phyloP scores from a whole-genome alignment of 2,113 vertebrate species.

The Brachyhypopomus occidentalis region DNA sequence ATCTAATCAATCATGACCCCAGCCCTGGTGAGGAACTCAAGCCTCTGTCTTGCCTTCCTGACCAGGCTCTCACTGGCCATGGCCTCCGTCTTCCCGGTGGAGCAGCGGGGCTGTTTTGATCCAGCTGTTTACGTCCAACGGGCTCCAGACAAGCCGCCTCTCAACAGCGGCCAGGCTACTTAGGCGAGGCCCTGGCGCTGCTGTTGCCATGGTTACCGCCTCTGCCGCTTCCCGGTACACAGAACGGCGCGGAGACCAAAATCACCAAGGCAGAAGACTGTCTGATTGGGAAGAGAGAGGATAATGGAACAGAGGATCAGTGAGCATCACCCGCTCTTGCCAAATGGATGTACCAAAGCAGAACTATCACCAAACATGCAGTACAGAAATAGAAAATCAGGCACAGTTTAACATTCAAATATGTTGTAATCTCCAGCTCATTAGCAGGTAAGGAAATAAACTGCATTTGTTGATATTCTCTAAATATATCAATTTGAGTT shows the following conservation, averaged over 20 bases:
- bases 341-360: conserved; percentile 2
- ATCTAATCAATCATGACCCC: conserved; percentile 40
- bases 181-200: conserved; percentile 51
- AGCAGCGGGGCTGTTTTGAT: conserved; percentile 52
- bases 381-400: not conserved
- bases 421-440: too few relatives aligned
- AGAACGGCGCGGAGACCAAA: conserved; percentile 31
- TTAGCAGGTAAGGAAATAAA: too few relatives aligned
- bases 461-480: too few relatives aligned
- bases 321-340: not conserved
- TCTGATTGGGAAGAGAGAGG: conserved; percentile 9
- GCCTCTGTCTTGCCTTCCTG: conserved; percentile 31
- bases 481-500: too few relatives aligned
- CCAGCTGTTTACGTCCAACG: conserved; percentile 51
- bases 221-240: conserved; percentile 30
- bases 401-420: too few relatives aligned
- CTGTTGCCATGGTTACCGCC: conserved; percentile 66
- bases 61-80: conserved; percentile 25
- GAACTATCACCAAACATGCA: not conserved
- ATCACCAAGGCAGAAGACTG: conserved; percentile 1
- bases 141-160: conserved; percentile 68
- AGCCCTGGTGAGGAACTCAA: conserved; percentile 38
- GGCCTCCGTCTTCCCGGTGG: conserved; percentile 37
- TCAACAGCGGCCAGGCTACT: conserved; percentile 16
- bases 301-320: conserved; percentile 30